Base-by-base conservation (phyloP, 2,797 vertebrate genomes). In the Delichon dasypus region DNA sequence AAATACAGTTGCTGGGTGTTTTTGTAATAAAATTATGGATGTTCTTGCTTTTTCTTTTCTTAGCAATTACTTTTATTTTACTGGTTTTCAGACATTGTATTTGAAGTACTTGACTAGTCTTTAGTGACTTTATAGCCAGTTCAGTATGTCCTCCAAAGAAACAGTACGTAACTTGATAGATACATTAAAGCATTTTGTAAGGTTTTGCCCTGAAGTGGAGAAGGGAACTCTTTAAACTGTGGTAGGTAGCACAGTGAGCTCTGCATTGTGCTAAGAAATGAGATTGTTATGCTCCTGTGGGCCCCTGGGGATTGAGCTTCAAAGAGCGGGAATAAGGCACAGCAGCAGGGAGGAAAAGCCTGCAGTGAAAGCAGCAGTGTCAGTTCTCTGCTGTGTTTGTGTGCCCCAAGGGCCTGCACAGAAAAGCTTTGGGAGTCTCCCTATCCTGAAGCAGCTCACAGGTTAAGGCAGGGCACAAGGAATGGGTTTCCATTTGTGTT, bases 1-100 rank as follows among this genome's bases (percentile, higher is more conserved):
- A 95, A 96, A 94, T 96, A 85, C 95, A 97, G 92, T 97, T 95
- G 74, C 95, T 97, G 92, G 91, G 87, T 97, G 87, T 83, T 96
- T 97, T 96, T 95, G 88, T 95, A 97, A 96, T 89, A 89, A 93
- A 88, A 74, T 75, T 15, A 60, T 47, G 62, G 45, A 81, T 71
- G 60, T 17, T 73, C 45, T 76, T 88, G 70, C 30, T 11, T 82
- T 93, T 58, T 85, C 60, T 76, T 88, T 75, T 13, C 26, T 74
- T 65, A 71, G 10, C 19, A 32, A 3, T 76, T 75, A 76, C 78
- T 85, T 95, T 86, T 75, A n/a, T 86, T 94, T 89, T 68, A 27
- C 20, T 78, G 20, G 11, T 32, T 91, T 73, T 70, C 51, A 34
- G 23, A 10, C 0, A 0, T 74, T 38, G 0, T 29, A 29, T 57